Base-by-base conservation (phyloP, 2,113 vertebrate genomes). In the Copsychus sechellarum region DNA sequence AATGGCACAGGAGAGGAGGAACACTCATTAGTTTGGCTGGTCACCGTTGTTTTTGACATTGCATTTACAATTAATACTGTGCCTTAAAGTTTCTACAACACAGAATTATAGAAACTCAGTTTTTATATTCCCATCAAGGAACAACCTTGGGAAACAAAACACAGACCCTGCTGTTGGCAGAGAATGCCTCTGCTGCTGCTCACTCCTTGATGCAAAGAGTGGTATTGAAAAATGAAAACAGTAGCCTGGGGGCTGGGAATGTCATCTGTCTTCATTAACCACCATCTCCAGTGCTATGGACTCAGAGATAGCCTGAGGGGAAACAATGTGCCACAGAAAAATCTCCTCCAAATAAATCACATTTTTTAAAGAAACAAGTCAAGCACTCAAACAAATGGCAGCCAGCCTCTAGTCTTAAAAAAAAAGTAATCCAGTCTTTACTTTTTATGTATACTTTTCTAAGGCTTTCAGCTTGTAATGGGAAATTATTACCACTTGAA, bases 211-310 rank as follows among this genome's bases (percentile, higher is more conserved):
- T 88, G 93, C 74, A 81, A 82, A 90, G 53, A 36, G 50, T 81
- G 48, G 43, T 88, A 72, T n/a, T 92, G 89, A 94, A 79, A 96
- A 96, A 92, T 53, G 67, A 76, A 94, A 96, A 93, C 81, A 67
- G 81, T 79, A 95, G 72, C 96, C 91, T 82, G n/a, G 45, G 50
- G 92, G 85, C 77, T 91, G 66, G 57, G 60, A 76, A 95, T 23
- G 0, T 96, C 91, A 95, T 97, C 81, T 70, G 78, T 96, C 95
- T 97, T 97, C 97, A 94, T 96, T 96, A 97, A 70, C 82, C 77
- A 86, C 54, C 65, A 92, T 95, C 86, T 85, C 88, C 70, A 92
- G 43, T 53, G 53, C 69, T 89, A 67, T 16, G 64, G 87, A 92
- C 85, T 93, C 72, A 26, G 50, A 96, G 85, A 92, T 10, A 93